Evolutionary conservation across 2,797 vertebrate genomes (phyloP), one percentile per base, ranked within the genome.

Genomic region (Malurus splendens): DNA sequence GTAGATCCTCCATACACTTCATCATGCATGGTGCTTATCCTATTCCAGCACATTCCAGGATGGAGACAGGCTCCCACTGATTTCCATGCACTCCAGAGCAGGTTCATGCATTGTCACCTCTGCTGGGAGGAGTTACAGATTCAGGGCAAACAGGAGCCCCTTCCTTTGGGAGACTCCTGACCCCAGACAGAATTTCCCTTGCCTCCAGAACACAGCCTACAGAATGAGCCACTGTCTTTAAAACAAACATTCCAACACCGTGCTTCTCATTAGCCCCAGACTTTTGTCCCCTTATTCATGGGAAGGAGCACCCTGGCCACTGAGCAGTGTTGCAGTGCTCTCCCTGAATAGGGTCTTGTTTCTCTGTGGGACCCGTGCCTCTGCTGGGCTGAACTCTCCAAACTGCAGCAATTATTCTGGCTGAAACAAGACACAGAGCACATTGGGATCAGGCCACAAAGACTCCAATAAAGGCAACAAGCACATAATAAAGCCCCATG

Each of bases 231-330:
- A 61, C 86, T 89, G 81, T 94, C 81, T 64, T 74, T 36, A 93
- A 94, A 93, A 92, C 83, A 92, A 94, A 93, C 92, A 93, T 75
- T 84, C 68, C 14, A 74, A n/a, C 1, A 4, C 52, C 11, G 39
- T 13, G 47, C 42, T 54, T 64, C 91, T 88, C 91, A 92, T 93
- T 82, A 93, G 20, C 50, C 39, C 65, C 47, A 30, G 52, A 65
- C 83, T 83, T 92, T 86, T 88, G 93, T 94, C 57, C 86, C 92
- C n/a, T 74, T 85, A 87, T 92, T 94, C 92, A 90, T 90, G 84
- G 70, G 86, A 91, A 88, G 88, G 72, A 86, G 65, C 44, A 79
- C 56, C 52, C 79, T 27, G 27, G 68, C 81, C 67, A 70, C 3
- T 3, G 22, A 81, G 73, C 73, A 57, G 30, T 59, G 1, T n/a